Base-by-base conservation (phyloP, 2,113 vertebrate genomes). In the Agelaius tricolor region DNA sequence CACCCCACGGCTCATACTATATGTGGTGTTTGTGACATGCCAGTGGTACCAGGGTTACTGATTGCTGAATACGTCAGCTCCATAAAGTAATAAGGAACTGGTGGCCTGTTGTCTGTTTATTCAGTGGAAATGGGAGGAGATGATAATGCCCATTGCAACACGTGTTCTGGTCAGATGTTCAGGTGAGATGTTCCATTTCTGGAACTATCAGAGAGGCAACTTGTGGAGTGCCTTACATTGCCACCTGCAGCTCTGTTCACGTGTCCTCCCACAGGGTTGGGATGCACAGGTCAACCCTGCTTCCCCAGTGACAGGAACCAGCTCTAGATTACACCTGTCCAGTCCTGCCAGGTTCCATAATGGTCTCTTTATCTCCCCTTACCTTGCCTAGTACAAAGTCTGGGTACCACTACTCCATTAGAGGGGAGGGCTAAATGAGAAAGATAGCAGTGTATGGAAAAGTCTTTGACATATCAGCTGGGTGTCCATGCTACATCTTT, bases 171-270 rank as follows among this genome's bases (percentile, higher is more conserved):
- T 44, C 43, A 82, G 16, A 54, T 62, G 33, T 26, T 47, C 15
- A 5, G 54, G 31, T 54, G 52, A 54, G 52, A 54, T 31, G 52
- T 54, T 54, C 31, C 0, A 0, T 31, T 78, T 46, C 66, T 76
- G 52, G 31, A 62, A 39, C 9, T 51, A 39, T n/a, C 12, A 43
- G 24, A 73, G 54, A 13, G 28, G 9, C 1, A 3, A 16, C 11
- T 30, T 39, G 27, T 1, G 2, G 43, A 43, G 21, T 68, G 24
- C 35, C 24, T 76, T 7, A 6, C 0, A 0, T 17, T 6, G 0
- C 67, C 46, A 69, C 46, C 31, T 86, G 26, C 43, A 84, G 20
- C 43, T 87, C 51, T 84, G 23, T 51, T 93, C 16, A 46, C 28
- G 13, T 37, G 14, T 75, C 30, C 44, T 65, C 13, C 68, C 54